These are phyloP conservation scores for Chitala chitala DNA, from an alignment of 2,113 vertebrate species.

Conservation along the genomic window DNA sequence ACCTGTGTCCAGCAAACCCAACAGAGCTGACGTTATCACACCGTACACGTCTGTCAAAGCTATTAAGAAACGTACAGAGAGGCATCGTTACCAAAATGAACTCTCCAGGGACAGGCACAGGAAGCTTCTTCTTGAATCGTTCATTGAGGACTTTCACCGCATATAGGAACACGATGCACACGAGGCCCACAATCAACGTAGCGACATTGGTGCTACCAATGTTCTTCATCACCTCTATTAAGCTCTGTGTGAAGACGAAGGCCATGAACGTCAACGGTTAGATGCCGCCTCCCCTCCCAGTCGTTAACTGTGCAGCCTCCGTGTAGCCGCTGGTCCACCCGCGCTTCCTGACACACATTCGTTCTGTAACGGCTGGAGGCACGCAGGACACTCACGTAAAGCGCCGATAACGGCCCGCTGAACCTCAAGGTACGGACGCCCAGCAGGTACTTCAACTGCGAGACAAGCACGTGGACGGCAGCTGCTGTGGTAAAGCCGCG, in stretches of 20 bases:
- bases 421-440: constrained; percentile 78
- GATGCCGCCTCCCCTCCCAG: background rate
- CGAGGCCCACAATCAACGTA: constrained; percentile 74
- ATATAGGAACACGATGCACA: constrained; percentile 75
- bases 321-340: too few relatives aligned
- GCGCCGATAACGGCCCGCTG: constrained; percentile 76
- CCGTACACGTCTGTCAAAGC: background rate
- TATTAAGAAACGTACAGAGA: background rate
- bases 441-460: constrained; percentile 87
- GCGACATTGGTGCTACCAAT: constrained; percentile 76
- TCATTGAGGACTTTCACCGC: constrained; percentile 80
- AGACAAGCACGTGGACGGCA: constrained; percentile 82
- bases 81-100: constrained; percentile 76
- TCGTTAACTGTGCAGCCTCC: too few relatives aligned
- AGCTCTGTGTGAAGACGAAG: constrained; percentile 60
- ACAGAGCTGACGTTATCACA: background rate
- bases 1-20: constrained; percentile 54
- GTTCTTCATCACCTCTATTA: constrained; percentile 69
- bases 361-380: background rate
- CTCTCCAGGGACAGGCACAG: constrained; percentile 89
- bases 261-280: background rate
- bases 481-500: constrained; percentile 94
- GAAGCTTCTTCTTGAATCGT: constrained; percentile 83
- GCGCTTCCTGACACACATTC: too few relatives aligned
- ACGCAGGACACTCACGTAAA: constrained; percentile 72